Evolutionary conservation across 2,888 invertebrate genomes (phyloP).

Genomic region (Scotopteryx bipunctaria): DNA sequence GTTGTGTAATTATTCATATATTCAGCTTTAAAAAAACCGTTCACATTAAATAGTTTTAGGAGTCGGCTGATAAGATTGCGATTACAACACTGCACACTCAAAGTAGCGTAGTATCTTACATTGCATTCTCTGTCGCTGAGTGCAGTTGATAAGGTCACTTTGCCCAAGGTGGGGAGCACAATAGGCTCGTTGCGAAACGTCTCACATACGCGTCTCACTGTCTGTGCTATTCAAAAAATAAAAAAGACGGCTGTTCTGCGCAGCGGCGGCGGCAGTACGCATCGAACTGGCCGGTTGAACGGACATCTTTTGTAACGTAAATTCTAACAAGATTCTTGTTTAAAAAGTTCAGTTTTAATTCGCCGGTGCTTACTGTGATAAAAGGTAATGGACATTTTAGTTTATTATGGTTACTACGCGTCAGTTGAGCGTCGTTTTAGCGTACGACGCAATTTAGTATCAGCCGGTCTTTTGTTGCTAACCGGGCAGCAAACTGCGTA

Average conservation of each 20-base stretch:
- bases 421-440: constrained; percentile 54
- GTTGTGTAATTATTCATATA: too few relatives aligned
- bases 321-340: constrained; percentile 44
- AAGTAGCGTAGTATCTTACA: constrained; percentile 10
- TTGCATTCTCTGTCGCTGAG: constrained; percentile 64
- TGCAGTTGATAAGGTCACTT: constrained; percentile 77
- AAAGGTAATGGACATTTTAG: constrained; percentile 50
- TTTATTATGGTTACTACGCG: constrained; percentile 75
- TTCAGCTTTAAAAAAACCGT: too few relatives aligned
- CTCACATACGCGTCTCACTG: constrained; percentile 31
- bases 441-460: constrained; percentile 69
- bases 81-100: neutral
- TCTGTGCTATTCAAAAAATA: constrained; percentile 51
- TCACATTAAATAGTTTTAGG: too few relatives aligned
- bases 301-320: constrained; percentile 42
- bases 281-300: constrained; percentile 56
- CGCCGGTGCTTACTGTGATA: constrained; percentile 34
- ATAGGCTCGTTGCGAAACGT: constrained; percentile 56
- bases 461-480: constrained; percentile 75
- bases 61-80: constrained; percentile 14
- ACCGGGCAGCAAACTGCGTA: constrained; percentile 69
- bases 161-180: constrained; percentile 66
- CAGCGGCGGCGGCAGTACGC: constrained; percentile 53
- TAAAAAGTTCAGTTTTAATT: constrained; percentile 27
- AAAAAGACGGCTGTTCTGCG: constrained; percentile 59